These are phyloP conservation scores for human DNA, from an alignment of 2,113 vertebrate genomes.

Conservation along the genomic window GRCh38 chrX:137275001-137275500, in stretches of 20 bases:
- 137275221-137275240: neutral
- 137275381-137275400: neutral
- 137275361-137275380: conserved; percentile 57
- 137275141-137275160: conserved; percentile 19
- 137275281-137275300: conserved; percentile 58
- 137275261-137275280: neutral
- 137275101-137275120: conserved; percentile 27
- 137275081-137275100: conserved; percentile 49
- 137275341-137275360: conserved; percentile 62
- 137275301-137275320: conserved; percentile 47
- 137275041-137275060: neutral
- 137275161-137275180: conserved; percentile 4
- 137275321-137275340: conserved; percentile 1
- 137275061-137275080: conserved; percentile 14
- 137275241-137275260: neutral
- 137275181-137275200: conserved; percentile 42
- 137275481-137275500: conserved; percentile 33
- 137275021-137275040: neutral
- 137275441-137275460: conserved; percentile 66
- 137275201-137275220: neutral
- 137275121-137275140: conserved; percentile 22
- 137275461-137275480: conserved; percentile 62
- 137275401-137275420: too few species aligned
- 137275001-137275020: neutral
- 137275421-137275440: neutral